Evolutionary conservation across 1,140 invertebrate species (phyloP).

Genomic region (Rhyzopertha dominica): DNA sequence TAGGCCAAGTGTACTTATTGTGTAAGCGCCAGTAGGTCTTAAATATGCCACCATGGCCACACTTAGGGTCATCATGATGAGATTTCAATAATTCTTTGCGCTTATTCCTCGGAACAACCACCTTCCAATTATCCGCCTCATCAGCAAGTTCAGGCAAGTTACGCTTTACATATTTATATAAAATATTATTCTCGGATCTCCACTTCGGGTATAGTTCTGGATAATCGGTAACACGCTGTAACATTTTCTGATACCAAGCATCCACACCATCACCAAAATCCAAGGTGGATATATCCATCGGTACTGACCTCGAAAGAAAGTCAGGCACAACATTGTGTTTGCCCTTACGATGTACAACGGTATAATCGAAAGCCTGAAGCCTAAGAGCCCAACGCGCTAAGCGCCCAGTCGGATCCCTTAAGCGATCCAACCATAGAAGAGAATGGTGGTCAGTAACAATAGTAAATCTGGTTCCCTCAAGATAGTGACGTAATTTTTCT

Average conservation of each 20-base stretch:
- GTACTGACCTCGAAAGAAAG: background rate
- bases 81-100: slow-evolving; percentile 1
- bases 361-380: slow-evolving; percentile 35
- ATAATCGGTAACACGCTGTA: background rate
- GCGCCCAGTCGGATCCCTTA: slow-evolving; percentile 13
- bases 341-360: slow-evolving; percentile 39
- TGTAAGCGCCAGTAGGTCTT: slow-evolving; percentile 6
- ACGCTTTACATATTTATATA: slow-evolving; percentile 6
- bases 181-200: slow-evolving; percentile 2
- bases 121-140: slow-evolving; percentile 2
- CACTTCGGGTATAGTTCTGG: background rate
- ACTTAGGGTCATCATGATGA: slow-evolving; percentile 3
- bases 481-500: slow-evolving; percentile 50
- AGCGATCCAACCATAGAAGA: slow-evolving; percentile 14
- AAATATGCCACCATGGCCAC: slow-evolving; percentile 6
- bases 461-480: slow-evolving; percentile 41
- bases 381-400: slow-evolving; percentile 19
- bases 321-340: slow-evolving; percentile 31
- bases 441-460: slow-evolving; percentile 6
- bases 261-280: slow-evolving; percentile 1
- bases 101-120: slow-evolving; percentile 7
- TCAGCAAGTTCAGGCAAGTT: background rate
- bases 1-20: slow-evolving; percentile 13
- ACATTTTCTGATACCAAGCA: slow-evolving; percentile 3
- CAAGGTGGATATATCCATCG: no score